A percentile compares a stretch with the other conserved stretches of the same genome.
These are phyloP conservation scores for Xanthostigma xanthostigma DNA, from an alignment of 2,888 invertebrate species.

Conservation along the genomic window DNA sequence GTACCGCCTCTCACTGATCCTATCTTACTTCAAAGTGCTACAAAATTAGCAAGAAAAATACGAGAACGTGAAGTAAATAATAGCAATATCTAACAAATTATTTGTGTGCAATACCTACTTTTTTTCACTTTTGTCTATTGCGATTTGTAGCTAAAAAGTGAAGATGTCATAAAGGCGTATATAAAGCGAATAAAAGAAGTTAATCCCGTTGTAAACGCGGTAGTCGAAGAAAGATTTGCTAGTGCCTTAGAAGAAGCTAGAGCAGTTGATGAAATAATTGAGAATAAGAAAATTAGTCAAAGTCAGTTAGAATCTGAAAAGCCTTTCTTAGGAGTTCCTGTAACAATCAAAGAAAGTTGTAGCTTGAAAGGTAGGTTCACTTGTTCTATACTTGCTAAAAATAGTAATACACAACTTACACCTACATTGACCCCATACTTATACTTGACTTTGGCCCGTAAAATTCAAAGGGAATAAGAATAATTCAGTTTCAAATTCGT, in stretches of 20 bases:
- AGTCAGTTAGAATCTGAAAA: slow-evolving; percentile 14
- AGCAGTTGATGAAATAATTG: slow-evolving; percentile 30
- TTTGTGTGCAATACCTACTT: not conserved
- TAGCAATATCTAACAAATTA: not conserved
- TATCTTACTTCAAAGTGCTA: slow-evolving; percentile 51
- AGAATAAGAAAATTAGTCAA: not conserved
- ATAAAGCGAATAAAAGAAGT: slow-evolving; percentile 48
- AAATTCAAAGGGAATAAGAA: too few relatives aligned
- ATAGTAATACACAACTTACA: too few relatives aligned
- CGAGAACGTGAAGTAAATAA: slow-evolving; percentile 43
- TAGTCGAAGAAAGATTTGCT: slow-evolving; percentile 48
- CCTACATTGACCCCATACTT: too few relatives aligned
- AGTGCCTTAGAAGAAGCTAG: slow-evolving; percentile 49
- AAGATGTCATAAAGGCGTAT: slow-evolving; percentile 40
- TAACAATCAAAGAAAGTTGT: slow-evolving; percentile 71
- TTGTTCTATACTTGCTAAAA: too few relatives aligned
- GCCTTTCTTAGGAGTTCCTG: slow-evolving; percentile 67
- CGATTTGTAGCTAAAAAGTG: slow-evolving; percentile 38
- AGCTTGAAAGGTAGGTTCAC: slow-evolving; percentile 44
- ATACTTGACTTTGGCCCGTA: too few relatives aligned
- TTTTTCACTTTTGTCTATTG: slow-evolving; percentile 1
- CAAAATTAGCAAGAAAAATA: slow-evolving; percentile 47
- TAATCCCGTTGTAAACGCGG: slow-evolving; percentile 50
- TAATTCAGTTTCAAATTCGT: too few relatives aligned
- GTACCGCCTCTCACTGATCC: slow-evolving; percentile 45